phyloP scores from a whole-genome alignment of 2,888 invertebrate species.

The Sarcophaga variegata region DNA sequence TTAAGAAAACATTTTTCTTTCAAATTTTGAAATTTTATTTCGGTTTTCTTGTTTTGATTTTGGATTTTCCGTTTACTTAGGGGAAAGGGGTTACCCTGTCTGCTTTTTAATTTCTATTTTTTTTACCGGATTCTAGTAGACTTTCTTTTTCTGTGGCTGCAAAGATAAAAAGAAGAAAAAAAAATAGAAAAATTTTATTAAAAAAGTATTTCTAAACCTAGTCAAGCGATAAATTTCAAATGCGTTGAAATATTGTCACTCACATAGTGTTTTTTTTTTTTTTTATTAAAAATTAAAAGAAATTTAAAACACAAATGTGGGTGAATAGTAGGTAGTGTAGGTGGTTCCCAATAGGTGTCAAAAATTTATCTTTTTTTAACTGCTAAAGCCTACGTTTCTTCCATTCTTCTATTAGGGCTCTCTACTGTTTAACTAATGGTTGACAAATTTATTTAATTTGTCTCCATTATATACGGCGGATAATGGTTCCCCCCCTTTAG shows the following conservation, averaged over 20 bases:
- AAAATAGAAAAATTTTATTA: background rate
- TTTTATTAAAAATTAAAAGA: too few species aligned
- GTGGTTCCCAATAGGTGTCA: background rate
- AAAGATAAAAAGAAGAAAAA: background rate
- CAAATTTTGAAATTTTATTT: background rate
- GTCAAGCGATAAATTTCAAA: background rate
- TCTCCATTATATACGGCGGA: background rate
- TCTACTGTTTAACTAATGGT: background rate
- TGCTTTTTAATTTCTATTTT: background rate
- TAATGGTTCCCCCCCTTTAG: too few species aligned
- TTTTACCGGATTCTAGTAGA: background rate
- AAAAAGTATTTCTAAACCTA: background rate
- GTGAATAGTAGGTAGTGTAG: background rate
- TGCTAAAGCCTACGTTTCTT: background rate
- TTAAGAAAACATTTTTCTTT: background rate
- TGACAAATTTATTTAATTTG: background rate
- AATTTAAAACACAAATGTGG: too few species aligned
- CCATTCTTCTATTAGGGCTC: background rate
- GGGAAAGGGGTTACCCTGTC: background rate
- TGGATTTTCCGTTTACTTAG: background rate
- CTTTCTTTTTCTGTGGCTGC: slow-evolving; percentile 4
- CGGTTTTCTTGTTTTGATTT: background rate
- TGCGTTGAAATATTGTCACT: too few species aligned
- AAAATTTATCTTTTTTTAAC: background rate
- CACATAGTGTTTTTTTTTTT: too few species aligned